Evolutionary conservation across 2,113 vertebrate genomes (phyloP), one percentile per base, ranked within the genome.

Genomic region (Hippocampus mohnikei): DNA sequence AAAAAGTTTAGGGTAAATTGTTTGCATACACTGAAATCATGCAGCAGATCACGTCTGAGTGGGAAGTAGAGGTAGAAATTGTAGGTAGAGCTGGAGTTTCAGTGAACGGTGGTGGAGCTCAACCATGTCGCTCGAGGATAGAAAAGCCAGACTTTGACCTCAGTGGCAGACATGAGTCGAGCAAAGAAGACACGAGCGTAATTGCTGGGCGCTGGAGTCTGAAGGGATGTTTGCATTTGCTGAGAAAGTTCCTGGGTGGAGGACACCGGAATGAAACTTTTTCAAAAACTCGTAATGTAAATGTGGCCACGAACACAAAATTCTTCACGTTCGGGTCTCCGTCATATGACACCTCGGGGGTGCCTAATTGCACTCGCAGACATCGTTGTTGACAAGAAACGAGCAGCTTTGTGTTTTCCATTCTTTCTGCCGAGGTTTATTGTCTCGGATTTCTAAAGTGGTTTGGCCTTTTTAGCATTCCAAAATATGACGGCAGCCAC

Each of bases 141-240:
- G 77, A 81, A 72, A 82, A 65, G 13, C 77, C 84, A 85, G 81
- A 87, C 81, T 79, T 63, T 85, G 84, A 82, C 82, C 82, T 85
- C 82, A 21, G 70, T 25, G 66, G 69, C 64, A 82, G 87, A 82
- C 73, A 60, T 25, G 82, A 80, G 71, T 72, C 72, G 13, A 71
- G 74, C 37, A 52, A 23, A 63, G 73, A 77, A 85, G 81, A 77
- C 67, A 61, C 74, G 71, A n/a, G 41, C 73, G 63, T 80, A 74
- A 74, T 77, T 79, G 72, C 40, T 48, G 58, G 67, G 75, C 67
- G 76, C 21, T 71, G 68, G 79, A 75, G 77, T 77, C 74, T 69
- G 59, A 70, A 48, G 64, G 16, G 56, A 58, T 67, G 60, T 44
- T 53, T 20, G 67, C 55, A 20, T 8, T 16, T 64, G 41, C 46